phyloP scores from a whole-genome alignment of 2,888 invertebrate genomes.

The Lamproptera curius region DNA sequence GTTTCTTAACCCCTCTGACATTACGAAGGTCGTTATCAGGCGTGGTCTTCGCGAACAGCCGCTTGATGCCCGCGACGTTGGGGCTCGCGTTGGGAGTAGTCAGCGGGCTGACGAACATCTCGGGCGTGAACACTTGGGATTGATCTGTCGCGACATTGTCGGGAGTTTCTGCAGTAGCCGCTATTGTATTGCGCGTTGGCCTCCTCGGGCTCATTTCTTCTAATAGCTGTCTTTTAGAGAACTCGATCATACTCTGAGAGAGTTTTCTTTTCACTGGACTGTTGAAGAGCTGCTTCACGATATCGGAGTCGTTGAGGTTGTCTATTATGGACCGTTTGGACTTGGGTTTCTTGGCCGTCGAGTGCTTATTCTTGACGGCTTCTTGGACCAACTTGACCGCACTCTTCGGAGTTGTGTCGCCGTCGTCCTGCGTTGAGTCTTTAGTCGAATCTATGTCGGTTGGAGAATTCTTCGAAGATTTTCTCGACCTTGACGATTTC shows the following conservation, averaged over 20 bases:
- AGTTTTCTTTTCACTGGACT: constrained; percentile 70
- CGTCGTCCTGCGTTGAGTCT: constrained; percentile 31
- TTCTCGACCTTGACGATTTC: constrained; percentile 11
- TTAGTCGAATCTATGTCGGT: constrained; percentile 24
- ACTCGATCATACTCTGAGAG: constrained; percentile 70
- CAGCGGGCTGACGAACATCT: constrained; percentile 54
- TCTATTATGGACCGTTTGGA: constrained; percentile 69
- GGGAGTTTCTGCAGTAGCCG: constrained; percentile 32
- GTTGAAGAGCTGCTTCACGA: constrained; percentile 64
- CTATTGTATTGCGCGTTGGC: constrained; percentile 39
- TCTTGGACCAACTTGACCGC: constrained; percentile 51
- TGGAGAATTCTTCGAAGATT: constrained; percentile 27
- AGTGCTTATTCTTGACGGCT: constrained; percentile 63
- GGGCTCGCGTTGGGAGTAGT: constrained; percentile 45
- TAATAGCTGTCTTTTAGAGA: constrained; percentile 45
- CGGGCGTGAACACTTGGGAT: constrained; percentile 44
- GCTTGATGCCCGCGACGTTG: constrained; percentile 42
- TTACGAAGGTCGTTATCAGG: constrained; percentile 48
- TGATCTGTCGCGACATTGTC: constrained; percentile 38
- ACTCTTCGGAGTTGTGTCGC: constrained; percentile 58
- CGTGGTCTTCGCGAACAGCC: constrained; percentile 41
- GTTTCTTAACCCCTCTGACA: constrained; percentile 40
- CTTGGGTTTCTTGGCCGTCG: constrained; percentile 68
- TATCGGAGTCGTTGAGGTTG: constrained; percentile 57
- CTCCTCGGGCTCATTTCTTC: constrained; percentile 36